Conservation (phyloP, 2,888 invertebrate species). For the Taphrorychus bicolor region DNA sequence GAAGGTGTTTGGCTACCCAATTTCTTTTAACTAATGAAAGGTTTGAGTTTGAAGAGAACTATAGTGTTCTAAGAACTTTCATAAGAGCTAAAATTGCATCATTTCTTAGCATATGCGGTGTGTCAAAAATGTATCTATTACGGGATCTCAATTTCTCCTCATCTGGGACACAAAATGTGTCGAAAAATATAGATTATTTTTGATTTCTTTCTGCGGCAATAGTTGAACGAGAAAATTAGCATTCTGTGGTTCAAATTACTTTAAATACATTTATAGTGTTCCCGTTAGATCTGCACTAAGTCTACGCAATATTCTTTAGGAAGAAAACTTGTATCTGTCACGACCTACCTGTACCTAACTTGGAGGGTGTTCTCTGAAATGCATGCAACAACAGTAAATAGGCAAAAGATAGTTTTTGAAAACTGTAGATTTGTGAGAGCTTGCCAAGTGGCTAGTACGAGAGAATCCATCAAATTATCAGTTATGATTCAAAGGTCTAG, state of each 20-base stretch:
- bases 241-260: not conserved
- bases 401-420: conserved; percentile 63
- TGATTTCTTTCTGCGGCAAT: too few species aligned
- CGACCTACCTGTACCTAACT: conserved; percentile 57
- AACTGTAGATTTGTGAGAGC: conserved; percentile 65
- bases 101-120: too few species aligned
- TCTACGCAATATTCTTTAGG: conserved; percentile 25
- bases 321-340: conserved; percentile 65
- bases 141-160: too few species aligned
- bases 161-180: too few species aligned
- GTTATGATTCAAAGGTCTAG: conserved; percentile 43
- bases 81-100: too few species aligned
- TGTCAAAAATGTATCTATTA: too few species aligned
- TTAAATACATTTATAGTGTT: not conserved
- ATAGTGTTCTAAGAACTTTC: too few species aligned
- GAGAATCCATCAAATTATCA: conserved; percentile 46
- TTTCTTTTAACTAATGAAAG: too few species aligned
- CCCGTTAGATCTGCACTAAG: not conserved
- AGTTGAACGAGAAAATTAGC: not conserved
- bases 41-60: too few species aligned
- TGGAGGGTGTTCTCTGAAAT: conserved; percentile 65
- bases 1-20: too few species aligned
- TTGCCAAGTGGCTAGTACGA: conserved; percentile 59
- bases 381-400: conserved; percentile 51
- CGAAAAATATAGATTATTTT: too few species aligned